Evolutionary conservation across 2,888 invertebrate species (phyloP).

Genomic region (Zaprionus lineosus): DNA sequence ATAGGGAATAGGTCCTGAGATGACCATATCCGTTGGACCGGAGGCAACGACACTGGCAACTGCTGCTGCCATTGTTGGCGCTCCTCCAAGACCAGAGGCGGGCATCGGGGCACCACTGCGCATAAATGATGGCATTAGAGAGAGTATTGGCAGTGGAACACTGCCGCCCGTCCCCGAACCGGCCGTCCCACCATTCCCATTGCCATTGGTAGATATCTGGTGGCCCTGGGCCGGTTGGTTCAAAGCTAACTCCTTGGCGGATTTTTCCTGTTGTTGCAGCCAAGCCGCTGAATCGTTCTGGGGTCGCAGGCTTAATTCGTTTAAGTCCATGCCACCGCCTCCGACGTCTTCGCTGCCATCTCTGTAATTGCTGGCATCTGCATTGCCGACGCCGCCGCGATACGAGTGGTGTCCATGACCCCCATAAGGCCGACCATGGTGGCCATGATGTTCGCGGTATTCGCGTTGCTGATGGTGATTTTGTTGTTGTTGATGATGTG

Average conservation of each 20-base stretch:
- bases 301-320: slow-evolving; percentile 81
- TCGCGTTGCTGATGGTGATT: slow-evolving; percentile 66
- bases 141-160: slow-evolving; percentile 87
- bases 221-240: slow-evolving; percentile 84
- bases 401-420: slow-evolving; percentile 56
- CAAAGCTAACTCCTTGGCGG: slow-evolving; percentile 76
- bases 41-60: slow-evolving; percentile 34
- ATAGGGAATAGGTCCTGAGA: slow-evolving; percentile 66
- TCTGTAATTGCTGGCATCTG: slow-evolving; percentile 77
- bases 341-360: slow-evolving; percentile 81
- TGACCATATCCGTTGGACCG: slow-evolving; percentile 45
- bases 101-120: slow-evolving; percentile 79
- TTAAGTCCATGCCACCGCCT: slow-evolving; percentile 57
- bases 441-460: slow-evolving; percentile 58
- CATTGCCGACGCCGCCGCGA: slow-evolving; percentile 46
- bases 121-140: slow-evolving; percentile 91
- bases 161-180: slow-evolving; percentile 73
- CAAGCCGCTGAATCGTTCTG: slow-evolving; percentile 82
- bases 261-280: slow-evolving; percentile 83
- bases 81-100: slow-evolving; percentile 36
- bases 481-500: slow-evolving; percentile 65
- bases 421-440: slow-evolving; percentile 55
- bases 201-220: slow-evolving; percentile 71
- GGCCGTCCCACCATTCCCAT: slow-evolving; percentile 16
- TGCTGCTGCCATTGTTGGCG: slow-evolving; percentile 57